Evolutionary conservation across 2,888 invertebrate species (phyloP).

Genomic region (Zhengitettix transpicula): DNA sequence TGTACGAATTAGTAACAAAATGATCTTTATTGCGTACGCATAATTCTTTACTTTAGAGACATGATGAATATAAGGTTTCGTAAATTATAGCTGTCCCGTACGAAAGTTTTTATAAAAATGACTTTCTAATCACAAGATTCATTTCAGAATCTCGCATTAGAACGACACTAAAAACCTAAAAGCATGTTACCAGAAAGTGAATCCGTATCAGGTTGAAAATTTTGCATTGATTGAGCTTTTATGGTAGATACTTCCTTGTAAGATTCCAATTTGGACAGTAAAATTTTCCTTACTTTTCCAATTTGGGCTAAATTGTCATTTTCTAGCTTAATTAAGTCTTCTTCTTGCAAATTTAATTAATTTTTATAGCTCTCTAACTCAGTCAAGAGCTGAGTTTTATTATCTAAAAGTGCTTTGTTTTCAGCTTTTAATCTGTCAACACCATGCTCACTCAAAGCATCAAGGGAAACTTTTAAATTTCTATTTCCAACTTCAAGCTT

Average conservation of each 20-base stretch:
- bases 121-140: too few species aligned
- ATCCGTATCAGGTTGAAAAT: not conserved
- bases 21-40: too few species aligned
- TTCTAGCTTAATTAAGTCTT: constrained; percentile 1
- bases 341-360: not conserved
- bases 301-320: constrained; percentile 2
- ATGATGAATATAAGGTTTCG: too few species aligned
- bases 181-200: not conserved
- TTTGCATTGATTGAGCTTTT: not conserved
- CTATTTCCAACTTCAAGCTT: constrained; percentile 7
- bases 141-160: too few species aligned
- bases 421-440: constrained; percentile 3
- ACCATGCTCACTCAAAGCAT: constrained; percentile 7
- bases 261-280: constrained; percentile 1
- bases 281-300: not conserved
- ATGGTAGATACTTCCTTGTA: not conserved
- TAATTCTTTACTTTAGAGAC: too few species aligned
- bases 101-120: too few species aligned
- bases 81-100: too few species aligned
- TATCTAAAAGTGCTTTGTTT: not conserved
- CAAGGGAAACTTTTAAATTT: constrained; percentile 6
- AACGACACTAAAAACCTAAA: not conserved
- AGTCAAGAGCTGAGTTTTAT: not conserved
- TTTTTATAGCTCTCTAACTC: not conserved
- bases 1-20: too few species aligned